phyloP scores from a whole-genome alignment of 2,113 vertebrate genomes.

The Pangasianodon hypophthalmus region DNA sequence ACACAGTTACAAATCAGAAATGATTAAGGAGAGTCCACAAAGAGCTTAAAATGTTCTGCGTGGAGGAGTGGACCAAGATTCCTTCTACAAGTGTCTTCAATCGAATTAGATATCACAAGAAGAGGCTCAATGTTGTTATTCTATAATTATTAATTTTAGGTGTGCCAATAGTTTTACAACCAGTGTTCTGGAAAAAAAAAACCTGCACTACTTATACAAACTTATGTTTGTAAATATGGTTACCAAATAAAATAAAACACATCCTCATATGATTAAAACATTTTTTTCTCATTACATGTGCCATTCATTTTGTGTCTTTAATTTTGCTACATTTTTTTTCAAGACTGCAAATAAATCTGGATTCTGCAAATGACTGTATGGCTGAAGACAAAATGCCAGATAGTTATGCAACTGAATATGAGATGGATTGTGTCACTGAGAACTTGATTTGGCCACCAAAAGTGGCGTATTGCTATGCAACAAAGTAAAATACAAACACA shows the following conservation, averaged over 20 bases:
- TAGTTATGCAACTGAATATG: conserved; percentile 1
- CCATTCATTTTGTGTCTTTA: not conserved
- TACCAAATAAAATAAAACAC: not conserved
- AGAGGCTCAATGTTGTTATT: not conserved
- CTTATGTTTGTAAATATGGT: not conserved
- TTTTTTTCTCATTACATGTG: not conserved
- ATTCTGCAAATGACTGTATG: not conserved
- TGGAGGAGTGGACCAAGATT: not conserved
- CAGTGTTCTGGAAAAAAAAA: not conserved
- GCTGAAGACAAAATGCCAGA: not conserved
- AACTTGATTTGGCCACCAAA: not conserved
- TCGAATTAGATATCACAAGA: not conserved
- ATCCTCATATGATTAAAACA: not conserved
- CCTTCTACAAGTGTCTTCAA: not conserved
- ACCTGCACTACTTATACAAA: not conserved
- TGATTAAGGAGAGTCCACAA: not conserved
- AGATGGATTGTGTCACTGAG: conserved; percentile 2
- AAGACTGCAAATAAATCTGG: not conserved
- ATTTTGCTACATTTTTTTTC: not conserved
- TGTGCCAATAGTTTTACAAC: not conserved
- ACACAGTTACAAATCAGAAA: not conserved
- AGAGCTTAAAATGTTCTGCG: not conserved
- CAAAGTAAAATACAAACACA: not conserved
- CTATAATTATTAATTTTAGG: not conserved
- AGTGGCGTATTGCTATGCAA: not conserved